Conservation (phyloP, 2,113 vertebrate genomes). For the Speoplatyrhinus poulsoni region DNA sequence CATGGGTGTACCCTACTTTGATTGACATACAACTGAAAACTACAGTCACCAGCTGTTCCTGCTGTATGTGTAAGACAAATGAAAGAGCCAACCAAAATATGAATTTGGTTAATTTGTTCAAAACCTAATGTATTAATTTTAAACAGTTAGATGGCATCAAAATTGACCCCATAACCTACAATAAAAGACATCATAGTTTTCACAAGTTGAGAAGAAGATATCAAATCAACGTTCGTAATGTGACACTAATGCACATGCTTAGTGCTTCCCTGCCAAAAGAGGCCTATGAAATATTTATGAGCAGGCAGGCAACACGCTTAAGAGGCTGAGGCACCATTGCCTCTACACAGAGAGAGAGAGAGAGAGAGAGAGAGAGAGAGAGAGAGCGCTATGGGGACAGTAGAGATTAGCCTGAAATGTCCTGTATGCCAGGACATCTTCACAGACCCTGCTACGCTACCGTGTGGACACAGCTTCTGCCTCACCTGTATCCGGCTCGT, state of each 20-base stretch:
- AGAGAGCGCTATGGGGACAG: conserved; percentile 54
- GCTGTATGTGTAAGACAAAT: too few relatives aligned
- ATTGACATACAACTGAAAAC: too few relatives aligned
- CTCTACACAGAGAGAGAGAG: conserved; percentile 19
- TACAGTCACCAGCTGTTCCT: too few relatives aligned
- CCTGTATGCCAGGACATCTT: conserved; percentile 73
- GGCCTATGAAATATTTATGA: conserved; percentile 67
- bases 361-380: background rate
- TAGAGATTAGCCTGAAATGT: conserved; percentile 64
- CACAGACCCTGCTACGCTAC: conserved; percentile 66
- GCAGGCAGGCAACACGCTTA: conserved; percentile 28
- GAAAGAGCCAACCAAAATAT: too few relatives aligned
- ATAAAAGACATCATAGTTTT: too few relatives aligned
- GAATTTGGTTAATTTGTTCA: too few relatives aligned
- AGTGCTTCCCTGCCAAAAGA: conserved; percentile 26
- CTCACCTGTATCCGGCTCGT: conserved; percentile 71
- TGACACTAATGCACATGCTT: conserved; percentile 51
- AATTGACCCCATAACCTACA: too few relatives aligned
- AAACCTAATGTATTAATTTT: too few relatives aligned
- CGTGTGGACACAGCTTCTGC: conserved; percentile 75
- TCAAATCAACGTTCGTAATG: conserved; percentile 58
- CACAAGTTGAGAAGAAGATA: conserved; percentile 8
- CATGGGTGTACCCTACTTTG: too few relatives aligned
- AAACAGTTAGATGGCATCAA: too few relatives aligned
- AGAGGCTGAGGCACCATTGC: conserved; percentile 15